Conservation (phyloP, 2,888 invertebrate genomes). For the Pseudanteris insignis region DNA sequence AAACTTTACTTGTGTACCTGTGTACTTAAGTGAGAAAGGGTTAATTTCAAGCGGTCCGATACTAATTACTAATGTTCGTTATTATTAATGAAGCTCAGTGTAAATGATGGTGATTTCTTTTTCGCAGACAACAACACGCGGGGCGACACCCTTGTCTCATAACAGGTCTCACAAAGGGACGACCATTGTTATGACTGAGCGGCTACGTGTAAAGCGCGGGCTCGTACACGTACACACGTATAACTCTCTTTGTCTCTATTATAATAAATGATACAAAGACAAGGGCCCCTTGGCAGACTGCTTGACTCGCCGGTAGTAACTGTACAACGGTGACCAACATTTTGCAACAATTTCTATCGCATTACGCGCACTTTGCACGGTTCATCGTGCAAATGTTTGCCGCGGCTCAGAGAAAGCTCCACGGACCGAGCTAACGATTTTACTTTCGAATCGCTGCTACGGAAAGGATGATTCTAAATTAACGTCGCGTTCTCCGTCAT, state of each 20-base stretch:
- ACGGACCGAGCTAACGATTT: too few species aligned
- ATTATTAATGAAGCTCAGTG: slow-evolving; percentile 14
- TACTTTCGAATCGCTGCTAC: too few species aligned
- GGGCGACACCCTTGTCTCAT: slow-evolving; percentile 27
- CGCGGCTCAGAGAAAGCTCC: slow-evolving; percentile 1
- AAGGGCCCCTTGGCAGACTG: slow-evolving; percentile 37
- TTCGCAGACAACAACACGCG: slow-evolving; percentile 20
- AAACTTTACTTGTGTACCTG: too few species aligned
- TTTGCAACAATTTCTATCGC: slow-evolving; percentile 19
- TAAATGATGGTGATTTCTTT: slow-evolving; percentile 23
- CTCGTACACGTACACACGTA: slow-evolving; percentile 16
- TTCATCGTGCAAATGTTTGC: slow-evolving; percentile 13
- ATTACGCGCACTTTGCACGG: slow-evolving; percentile 9
- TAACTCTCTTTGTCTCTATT: slow-evolving; percentile 37
- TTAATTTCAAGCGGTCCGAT: too few species aligned
- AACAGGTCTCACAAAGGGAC: slow-evolving; percentile 36
- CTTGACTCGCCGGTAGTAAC: slow-evolving; percentile 25
- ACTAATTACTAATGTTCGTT: slow-evolving; percentile 10
- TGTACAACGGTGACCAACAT: slow-evolving; percentile 28
- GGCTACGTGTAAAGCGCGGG: slow-evolving; percentile 8
- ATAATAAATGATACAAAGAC: slow-evolving; percentile 43
- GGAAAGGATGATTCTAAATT: too few species aligned
- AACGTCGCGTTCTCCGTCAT: too few species aligned
- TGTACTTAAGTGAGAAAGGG: too few species aligned
- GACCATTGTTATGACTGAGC: slow-evolving; percentile 39